Base-by-base conservation (phyloP, 1,140 invertebrate species). In the Pomacea maculata region DNA sequence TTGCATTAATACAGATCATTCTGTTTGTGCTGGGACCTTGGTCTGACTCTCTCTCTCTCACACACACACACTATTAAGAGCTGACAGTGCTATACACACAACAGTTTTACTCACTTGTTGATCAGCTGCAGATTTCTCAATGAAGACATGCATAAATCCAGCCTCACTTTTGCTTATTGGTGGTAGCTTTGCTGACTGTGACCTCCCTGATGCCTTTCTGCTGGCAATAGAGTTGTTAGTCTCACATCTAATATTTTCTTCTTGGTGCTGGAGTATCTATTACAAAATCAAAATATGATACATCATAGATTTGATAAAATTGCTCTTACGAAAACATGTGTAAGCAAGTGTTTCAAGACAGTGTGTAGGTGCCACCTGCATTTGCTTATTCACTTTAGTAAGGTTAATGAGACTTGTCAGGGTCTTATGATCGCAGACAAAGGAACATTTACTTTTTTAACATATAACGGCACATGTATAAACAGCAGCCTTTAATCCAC, bases 101-200 rank as follows among this genome's bases (percentile, higher is more conserved):
- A 45, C 34, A 45, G 34, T 45, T 45, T 45, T 73, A 54, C 29
- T 52, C 54, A 34, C 21, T 21, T 45, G 71, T 54, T 45, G 34
- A 54, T 73, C 52, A 52, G 21, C 19, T 54, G 45, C 54, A 75
- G 19, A 76, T 55, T 63, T 34, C 19, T 57, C 21, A 17, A 9
- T 57, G 57, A 9, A 76, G 75, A 29, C 34, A 73, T 73, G 34
- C 19, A 55, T 57, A 76, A 34, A 29, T n/a, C 25, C 57, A 76
- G 21, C 29, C 9, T 55, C 29, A 21, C 29, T 9, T 57, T 76
- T 34, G 25, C 29, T 76, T 76, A 57, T 76, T 54, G 61, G 29
- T 21, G 71, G 54, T 52, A 73, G 21, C 25, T 73, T 45, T n/a
- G 54, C 71, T 52, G 71, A 54, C 71, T 73, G 15, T 71, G 25